phyloP scores from a whole-genome alignment of 2,113 vertebrate species.

The Mormyrus lacerda region DNA sequence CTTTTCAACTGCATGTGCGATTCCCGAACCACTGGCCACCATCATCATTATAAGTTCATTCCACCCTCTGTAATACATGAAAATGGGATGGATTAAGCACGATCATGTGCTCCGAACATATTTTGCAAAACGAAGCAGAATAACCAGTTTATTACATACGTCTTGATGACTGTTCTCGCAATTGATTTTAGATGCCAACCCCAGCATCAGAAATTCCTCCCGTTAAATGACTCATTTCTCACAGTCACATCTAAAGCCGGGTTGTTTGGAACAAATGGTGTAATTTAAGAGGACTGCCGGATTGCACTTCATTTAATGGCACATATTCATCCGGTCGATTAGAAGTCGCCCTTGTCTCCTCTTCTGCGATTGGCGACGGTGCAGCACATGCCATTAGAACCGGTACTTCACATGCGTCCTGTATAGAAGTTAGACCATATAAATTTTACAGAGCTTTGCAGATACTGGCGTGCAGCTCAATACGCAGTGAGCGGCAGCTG shows the following conservation, averaged over 20 bases:
- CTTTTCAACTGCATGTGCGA: no score
- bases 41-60: no score
- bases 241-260: neutral
- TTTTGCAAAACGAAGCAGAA: neutral
- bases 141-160: neutral
- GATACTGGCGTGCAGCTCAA: neutral
- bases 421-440: neutral
- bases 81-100: neutral
- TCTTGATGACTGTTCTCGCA: neutral
- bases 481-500: neutral
- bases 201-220: neutral
- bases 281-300: neutral
- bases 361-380: neutral
- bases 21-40: no score
- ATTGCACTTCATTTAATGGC: neutral
- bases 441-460: neutral
- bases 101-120: neutral
- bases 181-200: neutral
- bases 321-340: neutral
- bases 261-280: neutral
- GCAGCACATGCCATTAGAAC: neutral
- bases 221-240: neutral
- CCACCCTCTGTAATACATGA: neutral
- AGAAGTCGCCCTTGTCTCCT: neutral
- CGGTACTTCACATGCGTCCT: neutral